Evolutionary conservation across 2,797 vertebrate species (phyloP), one percentile per base, ranked within the genome.

Genomic region (Gymnoscopelus microlampas): DNA sequence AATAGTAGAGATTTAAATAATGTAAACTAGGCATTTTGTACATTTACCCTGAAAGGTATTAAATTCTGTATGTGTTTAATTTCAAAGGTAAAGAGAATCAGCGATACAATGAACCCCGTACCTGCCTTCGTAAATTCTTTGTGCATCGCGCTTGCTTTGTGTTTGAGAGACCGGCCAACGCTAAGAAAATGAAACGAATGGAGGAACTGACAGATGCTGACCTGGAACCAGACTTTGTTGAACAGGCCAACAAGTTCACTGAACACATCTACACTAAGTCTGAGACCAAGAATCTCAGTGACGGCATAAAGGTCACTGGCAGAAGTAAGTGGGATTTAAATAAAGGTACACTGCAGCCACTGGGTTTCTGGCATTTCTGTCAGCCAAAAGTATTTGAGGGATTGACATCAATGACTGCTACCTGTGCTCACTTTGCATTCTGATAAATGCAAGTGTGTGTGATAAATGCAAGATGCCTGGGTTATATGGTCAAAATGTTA

Each of bases 121-220:
- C 35, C 0, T 89, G 81, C 49, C 74, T 94, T 60, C 79, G 81
- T 0, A 70, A 85, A 47, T 94, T 85, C 69, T 94, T 94, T 63
- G 88, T 83, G 4, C 60, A 64, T 32, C 86, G 86, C 48, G 91
- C 90, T 68, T 93, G 93, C 73, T 94, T 93, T 72, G 80, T 92
- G 54, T 94, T 94, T 56, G 84, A 91, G 5, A 71, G 48, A 0
- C 94, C 93, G 0, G 63, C 83, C 53, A 49, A 55, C 2, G 10
- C 47, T 1, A 39, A 64, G 10, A 77, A 85, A 2, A 84, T 94
- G 74, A 11, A 10, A 8, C 49, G 2, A n/a, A 83, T 94, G 50
- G 87, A 91, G 14, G 56, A 71, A 0, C 59, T 93, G 6, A 48
- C 12, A 0, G 73, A 93, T 0, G 5, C 60, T 0, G 82, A 91